These are phyloP conservation scores for Leptinotarsa haldemani DNA, from an alignment of 2,888 invertebrate species.

Conservation along the genomic window DNA sequence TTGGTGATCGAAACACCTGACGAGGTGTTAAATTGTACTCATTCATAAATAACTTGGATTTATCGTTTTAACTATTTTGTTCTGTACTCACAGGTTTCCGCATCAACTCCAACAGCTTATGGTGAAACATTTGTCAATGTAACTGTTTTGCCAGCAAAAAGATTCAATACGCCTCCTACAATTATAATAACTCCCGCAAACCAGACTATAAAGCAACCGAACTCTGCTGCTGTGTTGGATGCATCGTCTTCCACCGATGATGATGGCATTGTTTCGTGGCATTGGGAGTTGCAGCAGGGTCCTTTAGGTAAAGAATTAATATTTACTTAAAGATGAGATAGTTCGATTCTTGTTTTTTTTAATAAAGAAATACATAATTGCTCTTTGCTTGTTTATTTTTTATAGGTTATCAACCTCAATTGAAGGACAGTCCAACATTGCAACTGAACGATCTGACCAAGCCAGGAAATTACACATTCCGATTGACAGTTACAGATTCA, in stretches of 20 bases:
- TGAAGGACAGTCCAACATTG: constrained; percentile 84
- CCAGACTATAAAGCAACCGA: constrained; percentile 90
- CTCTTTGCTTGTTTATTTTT: constrained; percentile 22
- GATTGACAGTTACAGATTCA: constrained; percentile 90
- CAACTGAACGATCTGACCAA: constrained; percentile 85
- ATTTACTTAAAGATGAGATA: constrained; percentile 52
- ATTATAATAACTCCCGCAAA: constrained; percentile 87
- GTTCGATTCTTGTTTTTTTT: neutral
- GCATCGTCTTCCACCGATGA: constrained; percentile 78
- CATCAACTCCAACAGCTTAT: constrained; percentile 81
- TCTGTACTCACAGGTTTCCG: constrained; percentile 68
- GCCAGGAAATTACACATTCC: constrained; percentile 91
- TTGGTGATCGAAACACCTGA: too few species aligned
- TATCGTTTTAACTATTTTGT: neutral
- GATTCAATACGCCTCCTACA: constrained; percentile 85
- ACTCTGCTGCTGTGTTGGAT: constrained; percentile 90
- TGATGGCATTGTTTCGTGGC: constrained; percentile 86
- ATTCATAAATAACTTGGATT: too few species aligned
- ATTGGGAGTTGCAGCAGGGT: constrained; percentile 92
- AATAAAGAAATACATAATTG: neutral
- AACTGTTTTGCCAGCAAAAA: constrained; percentile 85
- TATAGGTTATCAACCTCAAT: constrained; percentile 80
- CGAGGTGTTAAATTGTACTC: too few species aligned
- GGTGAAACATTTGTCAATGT: constrained; percentile 91
- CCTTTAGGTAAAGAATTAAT: constrained; percentile 70